Evolutionary conservation across 1,140 invertebrate species (phyloP), one percentile per base, ranked within the genome.

Genomic region (Apis florea): DNA sequence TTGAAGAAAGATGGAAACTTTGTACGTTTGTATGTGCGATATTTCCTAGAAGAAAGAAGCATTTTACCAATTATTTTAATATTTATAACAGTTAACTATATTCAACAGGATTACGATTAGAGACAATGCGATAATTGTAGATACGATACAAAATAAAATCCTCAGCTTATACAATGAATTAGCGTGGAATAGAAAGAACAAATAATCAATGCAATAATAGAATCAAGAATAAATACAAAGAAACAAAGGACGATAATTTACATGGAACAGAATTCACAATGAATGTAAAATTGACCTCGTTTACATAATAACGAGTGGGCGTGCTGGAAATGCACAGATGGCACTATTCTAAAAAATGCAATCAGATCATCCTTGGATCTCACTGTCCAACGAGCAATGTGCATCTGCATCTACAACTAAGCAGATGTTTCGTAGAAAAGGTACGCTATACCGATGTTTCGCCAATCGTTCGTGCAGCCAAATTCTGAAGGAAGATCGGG

Each of bases 361-460:
- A 24, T 24, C 79, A 24, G 63, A 67, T 81, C 40, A 59, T 75
- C 71, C 13, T 13, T 21, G 61, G 40, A 49, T 67, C 53, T 75
- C 40, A 8, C 13, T 61, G 17, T 9, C 3, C 1, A n/a, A 47
- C 19, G 21, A 53, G 10, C 40, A 40, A 47, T 31, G 31, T 67
- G 71, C 78, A 80, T 80, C 71, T 74, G 83, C 87, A 83, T 88
- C 86, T 82, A n/a, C n/a, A 90, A 54, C 74, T 75, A 51, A 69
- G 83, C 82, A 82, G 86, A 86, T 91, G 89, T 86, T 85, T 73
- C 58, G 47, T 54, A 82, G 74, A 68, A 40, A 47, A 67, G 68
- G 83, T 89, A 91, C 89, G 89, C 76, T 85, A 51, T 72, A 81
- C 49, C 80, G 40, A 78, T 84, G 72, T 75, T 87, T 83, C 77